Evolutionary conservation across 2,888 invertebrate species (phyloP).

Genomic region (Diloba caeruleocephala): DNA sequence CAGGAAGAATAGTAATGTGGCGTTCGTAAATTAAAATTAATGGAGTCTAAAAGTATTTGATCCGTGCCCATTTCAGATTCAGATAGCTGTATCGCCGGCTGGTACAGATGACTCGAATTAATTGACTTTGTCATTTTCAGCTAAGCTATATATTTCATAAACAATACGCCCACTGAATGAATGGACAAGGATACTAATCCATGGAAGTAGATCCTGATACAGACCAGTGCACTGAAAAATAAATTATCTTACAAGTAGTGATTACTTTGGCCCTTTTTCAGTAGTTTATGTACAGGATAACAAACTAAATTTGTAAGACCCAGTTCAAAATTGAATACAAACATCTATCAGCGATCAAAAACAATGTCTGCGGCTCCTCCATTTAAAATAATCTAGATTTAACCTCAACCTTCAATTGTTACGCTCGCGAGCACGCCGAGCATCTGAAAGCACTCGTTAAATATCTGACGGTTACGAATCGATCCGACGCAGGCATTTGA

Average conservation of each 20-base stretch:
- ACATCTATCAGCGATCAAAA: constrained; percentile 5
- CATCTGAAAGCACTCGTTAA: constrained; percentile 2
- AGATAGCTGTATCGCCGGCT: constrained; percentile 57
- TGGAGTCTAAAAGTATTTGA: constrained; percentile 52
- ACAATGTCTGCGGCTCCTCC: constrained; percentile 1
- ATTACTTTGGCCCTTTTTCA: constrained; percentile 4
- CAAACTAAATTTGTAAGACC: neutral
- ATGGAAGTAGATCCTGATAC: too few relatives aligned
- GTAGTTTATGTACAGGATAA: neutral
- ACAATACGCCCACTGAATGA: constrained; percentile 56
- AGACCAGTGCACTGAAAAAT: neutral
- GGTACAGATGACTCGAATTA: constrained; percentile 54
- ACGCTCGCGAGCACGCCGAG: neutral
- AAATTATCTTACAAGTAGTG: neutral
- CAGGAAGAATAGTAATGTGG: constrained; percentile 22
- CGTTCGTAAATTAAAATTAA: constrained; percentile 52
- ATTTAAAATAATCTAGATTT: constrained; percentile 10
- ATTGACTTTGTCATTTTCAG: constrained; percentile 60
- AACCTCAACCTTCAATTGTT: constrained; percentile 5
- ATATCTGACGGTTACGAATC: neutral
- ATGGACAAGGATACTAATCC: constrained; percentile 14
- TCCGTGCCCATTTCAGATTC: constrained; percentile 65
- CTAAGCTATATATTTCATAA: constrained; percentile 59
- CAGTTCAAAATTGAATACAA: neutral
- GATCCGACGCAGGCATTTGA: constrained; percentile 8